A percentile compares a stretch with the other conserved stretches of the same genome.
These are phyloP conservation scores for Miichthys miiuy DNA, from an alignment of 2,797 vertebrate genomes.

Conservation along the genomic window DNA sequence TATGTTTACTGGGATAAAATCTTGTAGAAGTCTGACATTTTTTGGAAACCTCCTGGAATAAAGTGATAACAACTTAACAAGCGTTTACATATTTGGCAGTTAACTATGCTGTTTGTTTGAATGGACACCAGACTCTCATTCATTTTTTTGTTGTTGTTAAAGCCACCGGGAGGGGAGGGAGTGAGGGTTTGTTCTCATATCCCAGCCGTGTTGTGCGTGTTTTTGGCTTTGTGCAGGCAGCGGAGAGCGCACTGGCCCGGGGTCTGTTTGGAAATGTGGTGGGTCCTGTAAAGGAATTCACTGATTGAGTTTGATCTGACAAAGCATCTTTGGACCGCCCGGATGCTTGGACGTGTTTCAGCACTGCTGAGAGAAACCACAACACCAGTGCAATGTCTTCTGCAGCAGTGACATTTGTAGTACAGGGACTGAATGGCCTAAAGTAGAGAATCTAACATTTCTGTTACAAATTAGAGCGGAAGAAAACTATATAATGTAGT, in stretches of 20 bases:
- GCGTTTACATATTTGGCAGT: constrained; percentile 27
- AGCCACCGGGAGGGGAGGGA: constrained; percentile 21
- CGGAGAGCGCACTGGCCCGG: constrained; percentile 75
- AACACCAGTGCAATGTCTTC: constrained; percentile 74
- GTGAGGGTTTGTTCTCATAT: constrained; percentile 47
- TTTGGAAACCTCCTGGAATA: not conserved
- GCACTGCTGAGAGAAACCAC: constrained; percentile 81
- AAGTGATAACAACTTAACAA: constrained; percentile 20
- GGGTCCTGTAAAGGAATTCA: constrained; percentile 86
- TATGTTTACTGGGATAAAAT: not conserved
- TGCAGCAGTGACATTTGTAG: constrained; percentile 68
- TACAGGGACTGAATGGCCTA: constrained; percentile 14
- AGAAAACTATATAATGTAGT: not conserved
- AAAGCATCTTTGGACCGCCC: constrained; percentile 87
- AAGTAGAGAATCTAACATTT: constrained; percentile 25
- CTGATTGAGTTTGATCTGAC: constrained; percentile 89
- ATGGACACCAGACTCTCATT: constrained; percentile 54
- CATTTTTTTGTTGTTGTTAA: constrained; percentile 46
- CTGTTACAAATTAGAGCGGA: not conserved
- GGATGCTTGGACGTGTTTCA: constrained; percentile 87
- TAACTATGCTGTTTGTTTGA: constrained; percentile 52
- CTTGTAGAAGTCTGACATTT: not conserved
- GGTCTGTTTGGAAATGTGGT: constrained; percentile 86
- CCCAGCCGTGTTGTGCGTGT: constrained; percentile 65
- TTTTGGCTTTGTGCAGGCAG: constrained; percentile 69